Evolutionary conservation across 2,797 vertebrate genomes (phyloP).

Genomic region (Ctenosaura bakeri): DNA sequence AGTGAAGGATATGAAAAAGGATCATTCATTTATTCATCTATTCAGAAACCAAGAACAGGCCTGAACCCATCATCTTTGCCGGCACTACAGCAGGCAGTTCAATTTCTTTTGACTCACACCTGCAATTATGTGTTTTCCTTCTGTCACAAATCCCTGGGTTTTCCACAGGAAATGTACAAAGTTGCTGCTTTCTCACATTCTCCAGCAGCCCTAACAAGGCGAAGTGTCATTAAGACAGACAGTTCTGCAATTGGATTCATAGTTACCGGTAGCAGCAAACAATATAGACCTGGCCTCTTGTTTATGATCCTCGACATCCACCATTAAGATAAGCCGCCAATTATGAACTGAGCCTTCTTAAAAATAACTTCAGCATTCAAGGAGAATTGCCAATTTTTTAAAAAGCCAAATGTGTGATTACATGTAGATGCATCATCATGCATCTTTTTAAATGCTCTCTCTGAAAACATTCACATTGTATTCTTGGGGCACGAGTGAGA

Average conservation of each 20-base stretch:
- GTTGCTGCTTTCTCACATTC: conserved; percentile 21
- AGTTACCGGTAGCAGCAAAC: not conserved
- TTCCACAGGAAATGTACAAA: conserved; percentile 20
- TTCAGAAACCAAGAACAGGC: conserved; percentile 19
- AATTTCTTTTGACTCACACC: conserved; percentile 35
- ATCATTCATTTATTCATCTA: conserved; percentile 46
- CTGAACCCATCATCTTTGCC: conserved; percentile 22
- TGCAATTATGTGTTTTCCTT: conserved; percentile 31
- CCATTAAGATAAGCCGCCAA: not conserved
- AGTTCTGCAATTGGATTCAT: not conserved
- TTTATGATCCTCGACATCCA: conserved; percentile 15
- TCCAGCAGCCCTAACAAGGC: conserved; percentile 1
- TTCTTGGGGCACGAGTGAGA: not conserved
- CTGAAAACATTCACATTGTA: not conserved
- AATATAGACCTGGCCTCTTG: conserved; percentile 20
- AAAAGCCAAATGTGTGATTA: not conserved
- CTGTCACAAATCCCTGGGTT: conserved; percentile 6
- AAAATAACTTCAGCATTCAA: not conserved
- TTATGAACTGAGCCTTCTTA: not conserved
- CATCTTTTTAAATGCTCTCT: not conserved
- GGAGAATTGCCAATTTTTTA: not conserved
- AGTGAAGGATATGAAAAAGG: conserved; percentile 58
- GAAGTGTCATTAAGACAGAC: conserved; percentile 16
- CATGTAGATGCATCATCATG: not conserved
- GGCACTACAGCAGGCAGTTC: not conserved